Conservation (phyloP, 2,113 vertebrate genomes). For the Oophaga pumilio region DNA sequence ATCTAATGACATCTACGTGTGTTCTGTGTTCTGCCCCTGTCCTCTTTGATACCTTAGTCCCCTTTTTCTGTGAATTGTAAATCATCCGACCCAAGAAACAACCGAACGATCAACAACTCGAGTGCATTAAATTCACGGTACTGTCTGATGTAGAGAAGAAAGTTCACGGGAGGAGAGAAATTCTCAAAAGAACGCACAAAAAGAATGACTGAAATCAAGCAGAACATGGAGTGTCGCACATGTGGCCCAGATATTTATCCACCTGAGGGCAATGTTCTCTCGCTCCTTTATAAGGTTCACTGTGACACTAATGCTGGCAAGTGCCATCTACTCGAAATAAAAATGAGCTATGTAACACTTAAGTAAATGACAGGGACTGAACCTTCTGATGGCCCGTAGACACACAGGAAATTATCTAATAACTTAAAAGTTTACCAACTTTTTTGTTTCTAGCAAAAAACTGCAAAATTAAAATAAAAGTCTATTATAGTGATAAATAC, state of each 20-base stretch:
- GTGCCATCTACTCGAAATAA: conserved; percentile 36
- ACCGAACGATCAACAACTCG: not conserved
- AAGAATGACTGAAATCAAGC: conserved; percentile 20
- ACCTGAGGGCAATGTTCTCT: conserved; percentile 44
- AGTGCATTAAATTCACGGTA: not conserved
- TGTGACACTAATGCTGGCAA: conserved; percentile 41
- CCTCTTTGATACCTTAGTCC: not conserved
- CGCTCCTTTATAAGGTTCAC: conserved; percentile 4
- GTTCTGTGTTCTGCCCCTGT: not conserved
- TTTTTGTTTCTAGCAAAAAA: not conserved
- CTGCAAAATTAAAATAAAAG: not conserved
- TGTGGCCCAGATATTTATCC: conserved; percentile 9
- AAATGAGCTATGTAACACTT: conserved; percentile 38
- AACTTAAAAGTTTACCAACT: not conserved
- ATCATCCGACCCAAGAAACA: not conserved
- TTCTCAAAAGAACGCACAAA: conserved; percentile 1
- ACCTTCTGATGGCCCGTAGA: not conserved
- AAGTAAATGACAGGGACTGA: conserved; percentile 10
- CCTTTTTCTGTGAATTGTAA: conserved; percentile 2
- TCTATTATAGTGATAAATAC: not conserved
- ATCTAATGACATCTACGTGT: not conserved
- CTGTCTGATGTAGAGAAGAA: not conserved
- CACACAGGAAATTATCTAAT: not conserved
- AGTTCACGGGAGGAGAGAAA: not conserved
- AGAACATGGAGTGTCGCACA: not conserved